These are phyloP conservation scores for Drosophila pruinosa DNA, from an alignment of 1,140 invertebrate species.

Conservation along the genomic window DNA sequence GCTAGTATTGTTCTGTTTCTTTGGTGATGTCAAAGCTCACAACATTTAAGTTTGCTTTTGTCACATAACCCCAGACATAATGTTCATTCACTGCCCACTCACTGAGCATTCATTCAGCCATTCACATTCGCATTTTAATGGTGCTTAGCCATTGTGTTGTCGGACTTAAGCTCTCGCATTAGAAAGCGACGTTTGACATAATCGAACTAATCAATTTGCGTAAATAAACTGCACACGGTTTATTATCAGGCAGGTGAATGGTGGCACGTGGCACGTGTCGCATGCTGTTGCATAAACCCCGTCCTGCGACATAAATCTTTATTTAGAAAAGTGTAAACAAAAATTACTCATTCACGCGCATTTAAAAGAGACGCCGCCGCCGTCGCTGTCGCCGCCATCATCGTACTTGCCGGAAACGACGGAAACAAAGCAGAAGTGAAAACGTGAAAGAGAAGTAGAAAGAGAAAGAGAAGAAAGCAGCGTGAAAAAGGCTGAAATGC, in stretches of 20 bases:
- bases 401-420: neutral
- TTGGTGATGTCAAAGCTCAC: neutral
- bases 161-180: slow-evolving; percentile 11
- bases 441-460: neutral
- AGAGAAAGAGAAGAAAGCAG: slow-evolving; percentile 22
- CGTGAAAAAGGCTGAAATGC: slow-evolving; percentile 73
- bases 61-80: neutral
- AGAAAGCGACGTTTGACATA: slow-evolving; percentile 29
- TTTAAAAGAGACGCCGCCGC: slow-evolving; percentile 24
- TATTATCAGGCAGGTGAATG: slow-evolving; percentile 58
- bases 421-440: slow-evolving; percentile 29
- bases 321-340: slow-evolving; percentile 81
- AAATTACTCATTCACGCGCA: slow-evolving; percentile 77
- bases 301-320: slow-evolving; percentile 74
- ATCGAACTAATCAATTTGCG: slow-evolving; percentile 81
- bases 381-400: neutral
- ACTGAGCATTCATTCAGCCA: neutral
- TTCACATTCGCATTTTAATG: neutral
- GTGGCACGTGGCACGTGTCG: slow-evolving; percentile 55
- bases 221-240: slow-evolving; percentile 75
- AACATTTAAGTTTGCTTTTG: neutral
- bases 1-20: too few species aligned
- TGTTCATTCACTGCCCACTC: neutral
- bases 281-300: slow-evolving; percentile 1
- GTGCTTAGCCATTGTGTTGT: neutral